phyloP scores from a whole-genome alignment of 2,888 invertebrate genomes.

The Heliconius ethilla region DNA sequence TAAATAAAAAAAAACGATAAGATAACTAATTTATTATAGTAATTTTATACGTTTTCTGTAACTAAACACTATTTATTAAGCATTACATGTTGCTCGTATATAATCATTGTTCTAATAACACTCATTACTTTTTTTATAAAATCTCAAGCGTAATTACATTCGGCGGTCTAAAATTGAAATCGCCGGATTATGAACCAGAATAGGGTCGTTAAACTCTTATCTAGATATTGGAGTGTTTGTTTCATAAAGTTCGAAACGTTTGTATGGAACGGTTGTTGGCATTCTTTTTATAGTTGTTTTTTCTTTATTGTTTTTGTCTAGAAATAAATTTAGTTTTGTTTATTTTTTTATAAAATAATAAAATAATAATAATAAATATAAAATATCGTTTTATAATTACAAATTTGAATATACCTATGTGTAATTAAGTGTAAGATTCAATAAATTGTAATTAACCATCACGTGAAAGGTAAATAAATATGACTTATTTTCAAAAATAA shows the following conservation, averaged over 20 bases:
- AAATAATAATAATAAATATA: not conserved
- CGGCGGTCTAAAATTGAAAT: slow-evolving; percentile 29
- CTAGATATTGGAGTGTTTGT: slow-evolving; percentile 43
- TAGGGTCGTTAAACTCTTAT: slow-evolving; percentile 43
- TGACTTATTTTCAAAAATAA: not conserved
- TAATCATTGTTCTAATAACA: slow-evolving; percentile 8
- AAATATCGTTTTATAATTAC: too few relatives aligned
- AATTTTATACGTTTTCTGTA: not conserved
- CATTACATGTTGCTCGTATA: not conserved
- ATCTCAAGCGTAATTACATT: slow-evolving; percentile 9
- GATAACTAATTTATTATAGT: too few relatives aligned
- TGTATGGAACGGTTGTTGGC: slow-evolving; percentile 35
- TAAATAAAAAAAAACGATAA: too few relatives aligned
- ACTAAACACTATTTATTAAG: not conserved
- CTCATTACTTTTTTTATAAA: slow-evolving; percentile 3
- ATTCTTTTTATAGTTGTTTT: not conserved
- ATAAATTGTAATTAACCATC: not conserved
- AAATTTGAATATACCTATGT: too few relatives aligned
- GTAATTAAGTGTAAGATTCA: not conserved
- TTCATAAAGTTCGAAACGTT: slow-evolving; percentile 41
- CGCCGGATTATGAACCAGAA: slow-evolving; percentile 35
- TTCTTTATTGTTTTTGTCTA: not conserved
- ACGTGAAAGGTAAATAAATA: not conserved
- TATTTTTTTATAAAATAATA: not conserved
- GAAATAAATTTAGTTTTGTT: not conserved